phyloP scores from a whole-genome alignment of 2,113 vertebrate genomes.

The Microtus richardsoni region DNA sequence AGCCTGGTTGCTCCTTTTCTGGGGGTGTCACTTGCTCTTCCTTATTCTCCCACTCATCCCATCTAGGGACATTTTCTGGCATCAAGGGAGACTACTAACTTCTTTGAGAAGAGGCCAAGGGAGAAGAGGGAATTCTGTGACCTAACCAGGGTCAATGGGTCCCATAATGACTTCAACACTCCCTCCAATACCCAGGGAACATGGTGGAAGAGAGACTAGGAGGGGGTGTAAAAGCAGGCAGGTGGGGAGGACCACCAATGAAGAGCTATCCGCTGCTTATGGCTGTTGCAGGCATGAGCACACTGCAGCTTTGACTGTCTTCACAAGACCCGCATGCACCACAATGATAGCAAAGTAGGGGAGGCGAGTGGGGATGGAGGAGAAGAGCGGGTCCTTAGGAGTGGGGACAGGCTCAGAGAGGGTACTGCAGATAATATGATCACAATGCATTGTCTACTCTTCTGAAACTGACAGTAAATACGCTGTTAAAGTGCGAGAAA shows the following conservation, averaged over 20 bases:
- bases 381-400: too few species aligned
- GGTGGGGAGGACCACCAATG: not conserved
- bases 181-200: not conserved
- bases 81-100: not conserved
- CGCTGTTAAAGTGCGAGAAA: fast-evolving
- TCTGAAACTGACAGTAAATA: not conserved
- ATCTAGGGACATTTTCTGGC: not conserved
- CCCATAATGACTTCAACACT: not conserved
- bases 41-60: not conserved
- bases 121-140: not conserved
- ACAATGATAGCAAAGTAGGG: not conserved
- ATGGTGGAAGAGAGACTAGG: not conserved
- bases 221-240: not conserved
- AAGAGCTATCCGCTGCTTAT: too few species aligned
- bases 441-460: not conserved
- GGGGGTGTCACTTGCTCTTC: not conserved
- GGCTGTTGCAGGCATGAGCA: not conserved
- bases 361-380: fast-evolving
- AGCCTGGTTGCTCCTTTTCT: not conserved
- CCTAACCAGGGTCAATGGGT: fast-evolving
- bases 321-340: not conserved
- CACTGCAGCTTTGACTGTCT: too few species aligned
- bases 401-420: not conserved
- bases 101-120: not conserved
- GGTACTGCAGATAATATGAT: too few species aligned